phyloP scores from a whole-genome alignment of 2,113 vertebrate species.

The Chaenocephalus aceratus region DNA sequence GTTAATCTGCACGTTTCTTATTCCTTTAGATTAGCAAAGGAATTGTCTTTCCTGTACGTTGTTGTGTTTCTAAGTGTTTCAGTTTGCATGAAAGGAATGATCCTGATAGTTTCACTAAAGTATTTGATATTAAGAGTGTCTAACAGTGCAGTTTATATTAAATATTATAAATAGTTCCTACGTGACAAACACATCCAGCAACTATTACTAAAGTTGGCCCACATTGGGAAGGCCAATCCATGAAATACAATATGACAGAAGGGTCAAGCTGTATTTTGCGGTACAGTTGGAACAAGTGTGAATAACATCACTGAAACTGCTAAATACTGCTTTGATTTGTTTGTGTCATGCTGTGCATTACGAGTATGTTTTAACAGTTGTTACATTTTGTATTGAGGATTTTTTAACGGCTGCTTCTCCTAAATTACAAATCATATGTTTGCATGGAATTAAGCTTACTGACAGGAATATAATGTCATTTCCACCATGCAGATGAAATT shows the following conservation, averaged over 20 bases:
- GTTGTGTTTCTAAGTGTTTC: not conserved
- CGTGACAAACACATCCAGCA: not conserved
- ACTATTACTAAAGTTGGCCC: not conserved
- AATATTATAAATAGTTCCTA: not conserved
- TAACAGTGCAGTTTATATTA: not conserved
- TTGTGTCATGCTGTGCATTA: conserved; percentile 5
- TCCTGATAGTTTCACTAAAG: not conserved
- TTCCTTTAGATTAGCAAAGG: not conserved
- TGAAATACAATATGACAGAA: not conserved
- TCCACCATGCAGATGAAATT: not conserved
- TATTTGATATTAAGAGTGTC: not conserved
- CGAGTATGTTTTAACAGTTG: not conserved
- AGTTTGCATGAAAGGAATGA: not conserved
- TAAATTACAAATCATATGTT: not conserved
- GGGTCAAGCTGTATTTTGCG: not conserved
- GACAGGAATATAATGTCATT: not conserved
- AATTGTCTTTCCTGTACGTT: too few relatives aligned
- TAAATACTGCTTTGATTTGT: conserved; percentile 7
- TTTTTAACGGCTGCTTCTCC: not conserved
- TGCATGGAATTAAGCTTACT: not conserved
- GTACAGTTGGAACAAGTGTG: conserved; percentile 14
- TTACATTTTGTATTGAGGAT: not conserved
- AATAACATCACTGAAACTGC: conserved; percentile 27
- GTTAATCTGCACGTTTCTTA: not conserved
- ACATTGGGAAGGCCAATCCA: not conserved